A percentile compares a stretch with the other conserved stretches of the same genome.
phyloP scores from a whole-genome alignment of 2,113 vertebrate species.

The Apeltes quadracus region DNA sequence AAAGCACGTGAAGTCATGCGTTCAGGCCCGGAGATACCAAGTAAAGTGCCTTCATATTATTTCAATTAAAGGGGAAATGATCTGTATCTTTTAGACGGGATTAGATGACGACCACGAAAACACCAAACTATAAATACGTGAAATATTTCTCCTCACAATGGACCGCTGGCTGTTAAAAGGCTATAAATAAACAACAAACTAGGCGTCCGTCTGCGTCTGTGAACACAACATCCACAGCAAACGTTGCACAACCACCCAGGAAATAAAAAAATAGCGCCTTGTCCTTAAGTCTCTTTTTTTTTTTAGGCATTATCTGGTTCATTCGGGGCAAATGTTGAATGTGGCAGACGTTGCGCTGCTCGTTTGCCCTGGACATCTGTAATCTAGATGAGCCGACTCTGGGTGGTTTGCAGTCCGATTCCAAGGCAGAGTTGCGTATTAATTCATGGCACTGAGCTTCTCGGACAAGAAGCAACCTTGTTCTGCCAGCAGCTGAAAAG shows the following conservation, averaged over 20 bases:
- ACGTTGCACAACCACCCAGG: slow-evolving; percentile 43
- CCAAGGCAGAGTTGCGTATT: slow-evolving; percentile 33
- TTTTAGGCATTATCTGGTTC: background rate
- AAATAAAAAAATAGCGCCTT: slow-evolving; percentile 3
- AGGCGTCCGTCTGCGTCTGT: slow-evolving; percentile 39
- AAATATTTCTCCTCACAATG: slow-evolving; percentile 39
- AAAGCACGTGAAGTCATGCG: background rate
- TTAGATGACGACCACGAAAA: slow-evolving; percentile 34
- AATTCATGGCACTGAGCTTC: slow-evolving; percentile 45
- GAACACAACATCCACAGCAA: slow-evolving; percentile 49
- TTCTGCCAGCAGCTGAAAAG: slow-evolving; percentile 54
- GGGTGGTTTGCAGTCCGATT: slow-evolving; percentile 16
- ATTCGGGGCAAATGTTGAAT: background rate
- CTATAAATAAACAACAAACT: slow-evolving; percentile 39
- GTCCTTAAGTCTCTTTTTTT: background rate
- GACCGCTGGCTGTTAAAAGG: slow-evolving; percentile 40
- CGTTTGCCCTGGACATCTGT: slow-evolving; percentile 6
- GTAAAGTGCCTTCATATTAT: slow-evolving; percentile 41
- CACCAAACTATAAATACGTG: slow-evolving; percentile 35
- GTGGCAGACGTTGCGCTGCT: background rate
- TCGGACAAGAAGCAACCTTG: slow-evolving; percentile 49
- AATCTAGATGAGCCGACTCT: background rate
- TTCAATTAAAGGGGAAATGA: slow-evolving; percentile 31
- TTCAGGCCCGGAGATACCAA: slow-evolving; percentile 4
- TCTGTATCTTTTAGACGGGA: background rate